Percentiles rank a stretch among this genome's conserved stretches.
These are phyloP conservation scores for Pyxicephalus adspersus DNA, from an alignment of 2,113 vertebrate genomes.

Conservation along the genomic window DNA sequence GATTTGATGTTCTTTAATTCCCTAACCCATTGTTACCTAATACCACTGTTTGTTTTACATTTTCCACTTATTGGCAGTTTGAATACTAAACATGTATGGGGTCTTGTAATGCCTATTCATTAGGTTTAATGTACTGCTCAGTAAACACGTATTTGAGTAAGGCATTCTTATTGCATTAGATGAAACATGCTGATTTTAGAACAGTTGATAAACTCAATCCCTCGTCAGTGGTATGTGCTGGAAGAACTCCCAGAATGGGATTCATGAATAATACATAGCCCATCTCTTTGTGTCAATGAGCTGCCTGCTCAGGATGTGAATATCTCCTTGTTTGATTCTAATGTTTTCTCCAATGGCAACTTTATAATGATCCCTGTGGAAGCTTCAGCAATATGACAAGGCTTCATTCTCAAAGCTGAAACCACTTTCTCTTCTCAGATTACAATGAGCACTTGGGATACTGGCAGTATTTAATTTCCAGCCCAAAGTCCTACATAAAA, in stretches of 20 bases:
- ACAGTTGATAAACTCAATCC: constrained; percentile 65
- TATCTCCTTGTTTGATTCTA: constrained; percentile 65
- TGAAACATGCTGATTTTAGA: constrained; percentile 67
- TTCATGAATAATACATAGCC: constrained; percentile 71
- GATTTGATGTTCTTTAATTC: neutral
- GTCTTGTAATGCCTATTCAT: constrained; percentile 25
- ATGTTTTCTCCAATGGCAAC: constrained; percentile 60
- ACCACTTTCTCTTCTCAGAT: constrained; percentile 56
- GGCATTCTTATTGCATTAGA: constrained; percentile 63
- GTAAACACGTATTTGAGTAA: constrained; percentile 33
- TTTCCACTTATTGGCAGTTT: constrained; percentile 20
- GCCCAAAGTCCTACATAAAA: constrained; percentile 56
- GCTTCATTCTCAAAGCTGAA: constrained; percentile 53
- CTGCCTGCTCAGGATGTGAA: constrained; percentile 61
- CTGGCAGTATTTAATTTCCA: constrained; percentile 63
- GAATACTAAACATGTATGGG: constrained; percentile 9
- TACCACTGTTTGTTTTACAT: constrained; percentile 30
- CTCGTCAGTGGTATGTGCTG: constrained; percentile 62
- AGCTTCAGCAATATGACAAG: constrained; percentile 51
- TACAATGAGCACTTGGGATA: constrained; percentile 58
- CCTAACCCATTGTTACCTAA: neutral
- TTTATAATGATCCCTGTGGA: constrained; percentile 50
- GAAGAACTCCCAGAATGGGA: constrained; percentile 68
- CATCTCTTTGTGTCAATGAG: constrained; percentile 59
- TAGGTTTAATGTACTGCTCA: constrained; percentile 34